These are phyloP conservation scores for Petrocephalus sullivani DNA, from an alignment of 2,797 vertebrate species.

Conservation along the genomic window DNA sequence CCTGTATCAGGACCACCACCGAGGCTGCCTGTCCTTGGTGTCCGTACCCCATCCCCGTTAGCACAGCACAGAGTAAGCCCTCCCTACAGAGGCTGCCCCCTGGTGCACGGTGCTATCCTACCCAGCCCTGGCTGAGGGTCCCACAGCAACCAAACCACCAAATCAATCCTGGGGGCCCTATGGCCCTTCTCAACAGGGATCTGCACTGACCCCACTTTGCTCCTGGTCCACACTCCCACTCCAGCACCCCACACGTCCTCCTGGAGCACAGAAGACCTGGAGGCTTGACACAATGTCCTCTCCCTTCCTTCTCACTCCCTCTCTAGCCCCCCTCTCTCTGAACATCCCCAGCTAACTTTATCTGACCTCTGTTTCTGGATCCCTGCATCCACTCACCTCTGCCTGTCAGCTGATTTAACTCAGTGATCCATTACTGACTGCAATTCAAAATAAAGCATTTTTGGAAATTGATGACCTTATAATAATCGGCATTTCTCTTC, in stretches of 20 bases:
- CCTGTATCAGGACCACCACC: conserved; percentile 43
- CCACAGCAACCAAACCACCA: too few species aligned
- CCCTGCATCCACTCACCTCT: background rate
- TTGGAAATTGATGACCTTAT: background rate
- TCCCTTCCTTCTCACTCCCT: conserved; percentile 20
- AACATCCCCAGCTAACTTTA: conserved; percentile 51
- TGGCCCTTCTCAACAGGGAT: conserved; percentile 33
- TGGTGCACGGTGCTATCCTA: background rate
- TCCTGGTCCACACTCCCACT: background rate
- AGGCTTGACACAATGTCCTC: background rate
- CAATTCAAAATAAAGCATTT: background rate
- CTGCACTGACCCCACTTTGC: conserved; percentile 33
- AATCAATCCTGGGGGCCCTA: background rate
- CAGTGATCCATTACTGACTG: background rate
- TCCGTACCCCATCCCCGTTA: conserved; percentile 40
- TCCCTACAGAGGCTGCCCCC: conserved; percentile 18
- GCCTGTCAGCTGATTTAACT: background rate
- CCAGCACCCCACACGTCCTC: conserved; percentile 17
- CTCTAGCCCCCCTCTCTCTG: conserved; percentile 28
- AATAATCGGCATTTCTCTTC: background rate
- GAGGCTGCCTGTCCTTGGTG: conserved; percentile 43
- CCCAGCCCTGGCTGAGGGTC: background rate
- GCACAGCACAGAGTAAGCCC: conserved; percentile 42
- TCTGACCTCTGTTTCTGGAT: background rate
- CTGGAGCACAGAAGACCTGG: background rate